A percentile compares a stretch with the other conserved stretches of the same genome.
These are phyloP conservation scores for Bergia puertoricense DNA, from an alignment of 92 coral and sea anemone genomes.

Conservation along the genomic window DNA sequence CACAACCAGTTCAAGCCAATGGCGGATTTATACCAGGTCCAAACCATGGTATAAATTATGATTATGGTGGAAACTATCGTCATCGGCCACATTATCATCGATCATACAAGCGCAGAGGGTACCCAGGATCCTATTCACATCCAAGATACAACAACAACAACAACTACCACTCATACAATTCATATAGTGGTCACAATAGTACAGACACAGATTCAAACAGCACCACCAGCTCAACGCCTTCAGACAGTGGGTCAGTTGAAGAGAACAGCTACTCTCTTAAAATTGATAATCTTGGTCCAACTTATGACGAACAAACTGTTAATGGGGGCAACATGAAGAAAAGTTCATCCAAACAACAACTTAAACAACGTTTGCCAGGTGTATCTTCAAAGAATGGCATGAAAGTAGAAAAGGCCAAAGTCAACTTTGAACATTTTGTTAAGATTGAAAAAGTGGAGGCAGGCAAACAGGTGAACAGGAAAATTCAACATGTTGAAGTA, in stretches of 20 bases:
- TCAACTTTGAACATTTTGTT: slow-evolving; percentile 53
- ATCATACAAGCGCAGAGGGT: slow-evolving; percentile 60
- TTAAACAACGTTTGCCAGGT: slow-evolving; percentile 20
- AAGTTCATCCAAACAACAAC: slow-evolving; percentile 16
- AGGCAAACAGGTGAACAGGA: slow-evolving; percentile 46
- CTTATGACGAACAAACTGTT: background rate
- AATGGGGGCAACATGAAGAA: slow-evolving; percentile 6
- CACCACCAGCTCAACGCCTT: slow-evolving; percentile 69
- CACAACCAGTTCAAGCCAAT: slow-evolving; percentile 48
- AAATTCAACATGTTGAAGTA: slow-evolving; percentile 25
- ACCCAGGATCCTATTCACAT: slow-evolving; percentile 48
- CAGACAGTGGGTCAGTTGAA: slow-evolving; percentile 65
- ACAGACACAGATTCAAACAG: slow-evolving; percentile 70
- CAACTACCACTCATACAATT: slow-evolving; percentile 59
- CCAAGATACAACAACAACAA: slow-evolving; percentile 59
- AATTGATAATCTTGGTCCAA: slow-evolving; percentile 36
- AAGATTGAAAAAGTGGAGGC: slow-evolving; percentile 46
- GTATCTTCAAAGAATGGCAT: slow-evolving; percentile 15
- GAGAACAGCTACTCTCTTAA: slow-evolving; percentile 58
- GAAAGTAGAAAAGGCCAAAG: slow-evolving; percentile 35
- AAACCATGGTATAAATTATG: slow-evolving; percentile 57
- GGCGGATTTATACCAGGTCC: slow-evolving; percentile 59
- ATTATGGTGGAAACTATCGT: slow-evolving; percentile 56
- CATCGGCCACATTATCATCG: slow-evolving; percentile 69
- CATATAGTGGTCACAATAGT: slow-evolving; percentile 31